Evolutionary conservation across 2,797 vertebrate species (phyloP), one percentile per base, ranked within the genome.

Genomic region (Sebastiscus albofasciatus): DNA sequence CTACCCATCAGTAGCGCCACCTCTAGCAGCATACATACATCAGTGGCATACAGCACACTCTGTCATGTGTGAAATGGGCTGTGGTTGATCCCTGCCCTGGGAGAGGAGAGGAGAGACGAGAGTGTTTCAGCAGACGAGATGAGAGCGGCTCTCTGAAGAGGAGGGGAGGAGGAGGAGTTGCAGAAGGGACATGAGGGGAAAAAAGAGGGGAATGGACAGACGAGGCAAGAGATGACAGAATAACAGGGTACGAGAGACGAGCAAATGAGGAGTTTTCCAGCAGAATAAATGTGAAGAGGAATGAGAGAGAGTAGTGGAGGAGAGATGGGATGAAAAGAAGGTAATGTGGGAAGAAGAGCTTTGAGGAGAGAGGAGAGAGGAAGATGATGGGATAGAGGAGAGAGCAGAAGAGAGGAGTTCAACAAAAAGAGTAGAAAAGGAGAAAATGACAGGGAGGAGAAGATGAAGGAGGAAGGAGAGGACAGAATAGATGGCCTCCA

Each of bases 41-140:
- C 90, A 90, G 71, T 70, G 80, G 86, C 84, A 87, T 78, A 86
- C 87, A 89, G 81, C 89, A 66, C 75, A 91, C 81, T 84, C 92
- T 89, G 90, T 90, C 91, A 92, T 89, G 91, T 93, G 91, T 93
- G 92, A 94, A 94, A 94, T 94, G 90, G 88, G 89, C 90, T 92
- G 86, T 86, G 87, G 88, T 89, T 91, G 93, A 93, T 93, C 92
- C 86, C 85, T 92, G 89, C 87, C 91, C 88, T 81, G 89, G 81
- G 90, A 93, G 82, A 89, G 82, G 76, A 77, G 84, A 88, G 86
- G 73, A 73, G 77, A 91, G 84, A 74, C 18, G 72, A 77, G 75
- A 90, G 91, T 75, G 82, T 91, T 92, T 87, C 84, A 87, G 84
- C 79, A 72, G 81, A 80, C 26, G 27, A 90, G 86, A 94, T 88